A percentile compares a stretch with the other conserved stretches of the same genome.
Evolutionary conservation across 2,113 vertebrate species (phyloP).

Genomic region (Anhinga anhinga): DNA sequence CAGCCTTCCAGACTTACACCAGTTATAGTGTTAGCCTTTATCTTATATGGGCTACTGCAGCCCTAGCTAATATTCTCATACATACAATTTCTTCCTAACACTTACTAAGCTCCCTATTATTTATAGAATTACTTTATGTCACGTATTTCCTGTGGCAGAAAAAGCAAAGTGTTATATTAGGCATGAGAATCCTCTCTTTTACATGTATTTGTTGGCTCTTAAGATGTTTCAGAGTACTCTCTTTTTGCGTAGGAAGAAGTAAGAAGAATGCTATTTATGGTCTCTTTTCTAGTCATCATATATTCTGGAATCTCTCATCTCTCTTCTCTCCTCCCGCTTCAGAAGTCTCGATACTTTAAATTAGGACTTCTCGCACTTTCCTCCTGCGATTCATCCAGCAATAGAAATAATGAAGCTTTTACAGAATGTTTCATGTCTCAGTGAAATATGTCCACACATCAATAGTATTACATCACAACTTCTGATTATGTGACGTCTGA

Average conservation of each 20-base stretch:
- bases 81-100: not conserved
- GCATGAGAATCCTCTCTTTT: not conserved
- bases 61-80: not conserved
- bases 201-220: not conserved
- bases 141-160: not conserved
- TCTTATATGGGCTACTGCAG: not conserved
- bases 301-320: not conserved
- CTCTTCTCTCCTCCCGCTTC: not conserved
- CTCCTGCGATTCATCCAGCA: not conserved
- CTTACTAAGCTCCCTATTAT: not conserved
- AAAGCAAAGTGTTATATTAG: not conserved
- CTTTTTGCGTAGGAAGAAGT: not conserved
- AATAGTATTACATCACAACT: not conserved
- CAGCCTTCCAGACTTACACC: not conserved
- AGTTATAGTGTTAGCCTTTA: not conserved
- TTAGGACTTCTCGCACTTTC: not conserved
- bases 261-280: not conserved
- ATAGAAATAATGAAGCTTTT: not conserved
- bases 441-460: not conserved
- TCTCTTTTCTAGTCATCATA: not conserved
- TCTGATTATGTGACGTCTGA: not conserved
- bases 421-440: not conserved
- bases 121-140: not conserved
- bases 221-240: not conserved
- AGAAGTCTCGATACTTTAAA: not conserved